Conservation (phyloP, 2,888 invertebrate genomes). For the Phalera bucephala region DNA sequence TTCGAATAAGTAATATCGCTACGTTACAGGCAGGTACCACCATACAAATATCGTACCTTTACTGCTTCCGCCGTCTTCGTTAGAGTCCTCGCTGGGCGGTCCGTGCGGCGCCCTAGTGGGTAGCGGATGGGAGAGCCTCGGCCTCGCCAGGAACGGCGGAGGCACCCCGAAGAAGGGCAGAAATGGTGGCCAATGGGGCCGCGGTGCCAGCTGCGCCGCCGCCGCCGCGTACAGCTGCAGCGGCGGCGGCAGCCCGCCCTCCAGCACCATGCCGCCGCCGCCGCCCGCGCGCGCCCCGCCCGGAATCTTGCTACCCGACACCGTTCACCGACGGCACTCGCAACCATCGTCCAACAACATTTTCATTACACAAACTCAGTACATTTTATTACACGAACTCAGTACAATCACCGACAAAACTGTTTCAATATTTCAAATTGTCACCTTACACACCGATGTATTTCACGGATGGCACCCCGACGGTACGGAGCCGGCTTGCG, state of each 20-base stretch:
- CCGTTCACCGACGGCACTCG: conserved; percentile 32
- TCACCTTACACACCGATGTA: conserved; percentile 19
- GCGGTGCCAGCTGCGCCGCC: conserved; percentile 82
- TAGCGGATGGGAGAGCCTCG: conserved; percentile 66
- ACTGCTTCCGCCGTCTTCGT: conserved; percentile 79
- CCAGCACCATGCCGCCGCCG: conserved; percentile 84
- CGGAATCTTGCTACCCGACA: conserved; percentile 63
- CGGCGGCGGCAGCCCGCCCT: conserved; percentile 87
- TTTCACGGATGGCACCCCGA: conserved; percentile 20
- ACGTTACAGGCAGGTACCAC: too few species aligned
- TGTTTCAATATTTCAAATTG: conserved; percentile 4
- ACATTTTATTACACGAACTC: conserved; percentile 4
- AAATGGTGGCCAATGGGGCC: conserved; percentile 85
- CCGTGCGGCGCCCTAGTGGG: conserved; percentile 72
- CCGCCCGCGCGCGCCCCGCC: conserved; percentile 47
- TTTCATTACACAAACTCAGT: conserved; percentile 4
- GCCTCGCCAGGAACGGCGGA: conserved; percentile 80
- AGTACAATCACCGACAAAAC: conserved; percentile 6
- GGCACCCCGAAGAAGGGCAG: conserved; percentile 84
- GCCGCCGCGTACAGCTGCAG: conserved; percentile 88
- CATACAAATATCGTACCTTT: conserved; percentile 57
- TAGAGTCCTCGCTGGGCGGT: conserved; percentile 81
- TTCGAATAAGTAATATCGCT: too few species aligned
- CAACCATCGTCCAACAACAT: conserved; percentile 2
- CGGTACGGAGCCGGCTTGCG: conserved; percentile 22